A percentile compares a stretch with the other conserved stretches of the same genome.
Evolutionary conservation across 30 jellyfish, hydroid and myxozoan species (phyloP).

Genomic region (Chironex yamaguchii): DNA sequence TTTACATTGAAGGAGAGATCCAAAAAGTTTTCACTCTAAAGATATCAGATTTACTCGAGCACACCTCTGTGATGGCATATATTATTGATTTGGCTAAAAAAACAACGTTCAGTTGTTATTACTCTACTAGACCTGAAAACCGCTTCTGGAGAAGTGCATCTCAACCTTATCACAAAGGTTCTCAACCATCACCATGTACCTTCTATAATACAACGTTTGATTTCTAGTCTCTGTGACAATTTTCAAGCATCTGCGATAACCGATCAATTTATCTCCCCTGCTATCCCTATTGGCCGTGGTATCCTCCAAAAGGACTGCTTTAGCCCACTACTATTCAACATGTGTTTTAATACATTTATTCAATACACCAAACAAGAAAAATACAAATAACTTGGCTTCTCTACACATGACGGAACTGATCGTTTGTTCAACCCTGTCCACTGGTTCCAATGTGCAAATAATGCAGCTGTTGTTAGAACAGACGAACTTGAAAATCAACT

Average conservation of each 20-base stretch:
- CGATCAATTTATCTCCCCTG: constrained; percentile 10
- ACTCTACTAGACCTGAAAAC: too few species aligned
- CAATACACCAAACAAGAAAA: constrained; percentile 15
- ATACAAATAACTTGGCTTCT: too few species aligned
- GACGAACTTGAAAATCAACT: constrained; percentile 11
- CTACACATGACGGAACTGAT: constrained; percentile 4
- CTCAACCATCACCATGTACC: constrained; percentile 20
- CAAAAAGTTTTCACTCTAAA: too few species aligned
- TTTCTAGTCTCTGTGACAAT: constrained; percentile 13
- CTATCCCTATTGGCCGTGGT: neutral
- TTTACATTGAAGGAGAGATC: too few species aligned
- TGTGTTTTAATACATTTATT: constrained; percentile 13
- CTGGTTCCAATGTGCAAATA: constrained; percentile 35
- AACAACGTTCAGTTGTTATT: too few species aligned
- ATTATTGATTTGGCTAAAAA: too few species aligned
- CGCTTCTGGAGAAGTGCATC: neutral
- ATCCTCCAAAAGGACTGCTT: too few species aligned
- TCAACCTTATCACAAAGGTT: constrained; percentile 3
- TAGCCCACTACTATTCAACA: constrained; percentile 27
- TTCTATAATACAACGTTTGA: neutral
- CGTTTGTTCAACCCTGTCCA: constrained; percentile 22
- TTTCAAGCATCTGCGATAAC: constrained; percentile 9
- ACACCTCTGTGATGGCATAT: too few species aligned
- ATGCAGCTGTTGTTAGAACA: constrained; percentile 18
- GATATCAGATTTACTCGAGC: too few species aligned